These are phyloP conservation scores for Phrynocephalus guinanensis DNA, from an alignment of 2,797 vertebrate genomes.

Conservation along the genomic window DNA sequence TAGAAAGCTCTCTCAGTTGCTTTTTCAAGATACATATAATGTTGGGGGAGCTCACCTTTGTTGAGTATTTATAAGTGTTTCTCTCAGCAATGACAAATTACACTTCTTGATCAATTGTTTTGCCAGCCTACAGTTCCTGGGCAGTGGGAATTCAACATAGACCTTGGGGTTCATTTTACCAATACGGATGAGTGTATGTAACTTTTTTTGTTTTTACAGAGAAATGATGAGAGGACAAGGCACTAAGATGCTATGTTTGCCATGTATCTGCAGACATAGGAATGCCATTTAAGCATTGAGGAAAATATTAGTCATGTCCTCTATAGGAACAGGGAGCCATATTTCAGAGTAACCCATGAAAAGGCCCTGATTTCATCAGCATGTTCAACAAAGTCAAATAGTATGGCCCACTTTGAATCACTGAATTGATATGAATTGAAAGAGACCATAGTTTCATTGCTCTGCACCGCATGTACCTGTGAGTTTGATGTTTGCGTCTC, in stretches of 20 bases:
- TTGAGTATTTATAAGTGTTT: slow-evolving; percentile 45
- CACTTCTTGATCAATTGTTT: slow-evolving; percentile 39
- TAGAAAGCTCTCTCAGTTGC: neutral
- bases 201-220: too few relatives aligned
- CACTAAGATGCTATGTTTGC: neutral
- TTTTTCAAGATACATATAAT: neutral
- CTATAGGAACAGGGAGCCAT: neutral
- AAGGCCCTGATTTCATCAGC: neutral
- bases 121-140: slow-evolving; percentile 42
- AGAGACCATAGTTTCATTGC: neutral
- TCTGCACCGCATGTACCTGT: neutral
- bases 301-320: neutral
- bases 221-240: neutral
- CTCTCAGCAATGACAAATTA: slow-evolving; percentile 48
- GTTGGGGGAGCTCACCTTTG: slow-evolving; percentile 3
- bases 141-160: neutral
- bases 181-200: neutral
- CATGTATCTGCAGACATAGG: neutral
- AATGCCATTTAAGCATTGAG: neutral
- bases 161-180: slow-evolving; percentile 1
- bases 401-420: neutral
- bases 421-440: neutral
- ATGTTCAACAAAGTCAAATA: neutral
- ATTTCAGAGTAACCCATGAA: neutral
- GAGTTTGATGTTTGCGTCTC: neutral